phyloP scores from a whole-genome alignment of 1,140 invertebrate species.

The Episyrphus balteatus region DNA sequence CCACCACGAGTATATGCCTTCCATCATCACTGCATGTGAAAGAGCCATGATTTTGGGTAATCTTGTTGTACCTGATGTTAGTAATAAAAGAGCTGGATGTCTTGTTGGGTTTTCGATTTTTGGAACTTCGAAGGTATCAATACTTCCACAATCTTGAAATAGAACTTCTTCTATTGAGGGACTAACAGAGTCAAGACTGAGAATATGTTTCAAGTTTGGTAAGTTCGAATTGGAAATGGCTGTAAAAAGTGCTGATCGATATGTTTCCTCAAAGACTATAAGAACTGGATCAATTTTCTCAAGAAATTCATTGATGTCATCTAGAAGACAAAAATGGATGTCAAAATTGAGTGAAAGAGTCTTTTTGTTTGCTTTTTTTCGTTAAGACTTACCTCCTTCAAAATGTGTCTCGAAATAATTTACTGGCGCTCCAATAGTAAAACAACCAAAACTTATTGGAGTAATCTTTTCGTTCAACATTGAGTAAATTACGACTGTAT shows the following conservation, averaged over 20 bases:
- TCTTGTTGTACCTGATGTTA: slow-evolving; percentile 4
- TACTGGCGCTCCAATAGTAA: slow-evolving; percentile 3
- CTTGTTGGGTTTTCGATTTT: not conserved
- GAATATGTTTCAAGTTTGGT: not conserved
- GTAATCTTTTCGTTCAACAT: not conserved
- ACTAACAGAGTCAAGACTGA: not conserved
- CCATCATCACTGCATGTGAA: not conserved
- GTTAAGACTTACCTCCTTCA: slow-evolving; percentile 1
- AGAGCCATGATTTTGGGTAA: slow-evolving; percentile 1
- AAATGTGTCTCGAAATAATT: slow-evolving; percentile 1
- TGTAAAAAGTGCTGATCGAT: not conserved
- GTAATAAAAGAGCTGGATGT: not conserved
- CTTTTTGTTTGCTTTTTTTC: too few relatives aligned
- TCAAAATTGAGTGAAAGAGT: not conserved
- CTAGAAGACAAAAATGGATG: slow-evolving; percentile 1
- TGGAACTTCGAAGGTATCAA: not conserved
- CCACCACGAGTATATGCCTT: not conserved
- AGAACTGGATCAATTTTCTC: not conserved
- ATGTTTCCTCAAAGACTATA: slow-evolving; percentile 2
- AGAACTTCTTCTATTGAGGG: not conserved
- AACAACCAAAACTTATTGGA: not conserved
- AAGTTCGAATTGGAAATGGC: not conserved
- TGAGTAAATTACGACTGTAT: not conserved
- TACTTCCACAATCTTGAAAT: not conserved
- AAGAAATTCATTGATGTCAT: not conserved